These are phyloP conservation scores for Taurulus bubalis DNA, from an alignment of 2,113 vertebrate species.

Conservation along the genomic window DNA sequence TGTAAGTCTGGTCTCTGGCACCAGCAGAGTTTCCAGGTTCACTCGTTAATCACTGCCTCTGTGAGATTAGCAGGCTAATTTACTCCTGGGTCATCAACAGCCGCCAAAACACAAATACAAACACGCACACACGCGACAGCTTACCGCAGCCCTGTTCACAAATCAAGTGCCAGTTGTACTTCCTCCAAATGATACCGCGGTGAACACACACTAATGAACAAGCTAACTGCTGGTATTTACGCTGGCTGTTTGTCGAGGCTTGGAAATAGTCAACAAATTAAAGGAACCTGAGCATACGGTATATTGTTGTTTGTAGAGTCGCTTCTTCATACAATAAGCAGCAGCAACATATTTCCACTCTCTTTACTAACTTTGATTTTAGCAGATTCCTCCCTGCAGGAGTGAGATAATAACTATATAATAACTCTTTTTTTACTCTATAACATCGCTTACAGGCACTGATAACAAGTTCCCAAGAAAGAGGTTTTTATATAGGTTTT, in stretches of 20 bases:
- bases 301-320: neutral
- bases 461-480: neutral
- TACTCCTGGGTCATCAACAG: slow-evolving; percentile 80
- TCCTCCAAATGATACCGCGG: slow-evolving; percentile 61
- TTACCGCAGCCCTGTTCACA: slow-evolving; percentile 53
- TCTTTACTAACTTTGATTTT: neutral
- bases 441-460: neutral
- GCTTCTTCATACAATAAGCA: neutral
- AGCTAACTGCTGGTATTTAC: slow-evolving; percentile 24
- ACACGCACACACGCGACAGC: slow-evolving; percentile 31
- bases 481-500: too few relatives aligned
- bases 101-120: slow-evolving; percentile 51
- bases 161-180: slow-evolving; percentile 67
- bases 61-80: slow-evolving; percentile 83
- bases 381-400: neutral
- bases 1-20: slow-evolving; percentile 71
- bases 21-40: slow-evolving; percentile 74
- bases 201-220: slow-evolving; percentile 46
- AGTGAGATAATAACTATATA: neutral
- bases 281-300: neutral
- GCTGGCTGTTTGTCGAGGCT: neutral
- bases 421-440: neutral
- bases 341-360: too few relatives aligned
- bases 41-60: slow-evolving; percentile 80
- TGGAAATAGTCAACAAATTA: slow-evolving; percentile 2